phyloP scores from a whole-genome alignment of 2,888 invertebrate species.

The Epsilonema sp. region DNA sequence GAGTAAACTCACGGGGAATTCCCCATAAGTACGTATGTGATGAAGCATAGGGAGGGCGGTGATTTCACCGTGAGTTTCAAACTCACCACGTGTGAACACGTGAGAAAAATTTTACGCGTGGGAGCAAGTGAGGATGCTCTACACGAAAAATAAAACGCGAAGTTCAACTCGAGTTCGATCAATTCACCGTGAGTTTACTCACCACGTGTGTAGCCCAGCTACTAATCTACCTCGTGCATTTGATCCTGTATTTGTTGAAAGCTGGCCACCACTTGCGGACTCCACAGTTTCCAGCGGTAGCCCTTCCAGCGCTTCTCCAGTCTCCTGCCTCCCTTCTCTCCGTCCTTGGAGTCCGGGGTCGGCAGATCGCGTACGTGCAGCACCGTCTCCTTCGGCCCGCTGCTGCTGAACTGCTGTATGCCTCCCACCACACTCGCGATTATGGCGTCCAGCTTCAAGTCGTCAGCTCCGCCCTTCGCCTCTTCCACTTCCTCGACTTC shows the following conservation, averaged over 20 bases:
- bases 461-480: not conserved
- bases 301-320: conserved; percentile 38
- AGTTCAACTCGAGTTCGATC: too few relatives aligned
- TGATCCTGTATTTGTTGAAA: conserved; percentile 13
- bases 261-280: conserved; percentile 11
- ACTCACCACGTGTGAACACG: too few relatives aligned
- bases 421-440: conserved; percentile 2
- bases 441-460: conserved; percentile 3
- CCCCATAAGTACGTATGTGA: too few relatives aligned
- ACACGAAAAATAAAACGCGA: too few relatives aligned
- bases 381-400: not conserved
- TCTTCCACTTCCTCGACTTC: too few relatives aligned
- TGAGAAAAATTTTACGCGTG: too few relatives aligned
- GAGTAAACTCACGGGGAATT: too few relatives aligned
- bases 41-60: too few relatives aligned
- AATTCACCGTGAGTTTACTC: too few relatives aligned
- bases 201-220: too few relatives aligned
- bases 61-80: too few relatives aligned
- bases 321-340: not conserved
- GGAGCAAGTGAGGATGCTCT: too few relatives aligned
- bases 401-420: not conserved
- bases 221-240: conserved; percentile 11
- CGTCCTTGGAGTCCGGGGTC: not conserved
- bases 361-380: conserved; percentile 3
- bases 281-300: conserved; percentile 35